These are phyloP conservation scores for Endomychus coccineus DNA, from an alignment of 2,888 invertebrate species.

Conservation along the genomic window DNA sequence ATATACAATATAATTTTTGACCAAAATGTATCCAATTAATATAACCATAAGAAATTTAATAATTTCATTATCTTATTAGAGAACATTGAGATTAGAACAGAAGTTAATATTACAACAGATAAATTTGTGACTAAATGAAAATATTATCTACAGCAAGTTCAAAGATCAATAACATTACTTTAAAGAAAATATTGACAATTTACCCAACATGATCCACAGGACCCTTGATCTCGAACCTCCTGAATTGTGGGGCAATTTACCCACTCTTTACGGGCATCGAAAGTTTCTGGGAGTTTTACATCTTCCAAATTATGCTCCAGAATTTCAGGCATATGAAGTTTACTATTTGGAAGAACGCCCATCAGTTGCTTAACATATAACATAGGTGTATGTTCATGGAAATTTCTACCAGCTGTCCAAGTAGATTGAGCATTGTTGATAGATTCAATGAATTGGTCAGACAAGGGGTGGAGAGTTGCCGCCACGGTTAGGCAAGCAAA, in stretches of 20 bases:
- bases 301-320: conserved; percentile 37
- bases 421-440: conserved; percentile 60
- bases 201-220: conserved; percentile 86
- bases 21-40: no score
- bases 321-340: conserved; percentile 42
- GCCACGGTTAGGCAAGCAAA: no score
- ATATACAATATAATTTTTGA: no score
- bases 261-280: conserved; percentile 75
- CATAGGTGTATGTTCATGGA: conserved; percentile 52
- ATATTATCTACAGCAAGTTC: no score
- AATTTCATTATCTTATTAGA: no score
- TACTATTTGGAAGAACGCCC: conserved; percentile 60
- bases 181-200: no score
- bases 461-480: no score
- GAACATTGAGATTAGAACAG: no score
- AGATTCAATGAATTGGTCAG: conserved; percentile 61
- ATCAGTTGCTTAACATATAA: conserved; percentile 57
- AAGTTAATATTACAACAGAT: no score
- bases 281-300: conserved; percentile 59
- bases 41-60: no score
- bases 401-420: conserved; percentile 78
- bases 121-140: no score
- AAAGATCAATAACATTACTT: no score
- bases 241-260: conserved; percentile 72
- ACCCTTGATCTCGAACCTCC: conserved; percentile 74